These are phyloP conservation scores for Cryptosula pallasiana DNA, from an alignment of 2,888 invertebrate species.

Conservation along the genomic window DNA sequence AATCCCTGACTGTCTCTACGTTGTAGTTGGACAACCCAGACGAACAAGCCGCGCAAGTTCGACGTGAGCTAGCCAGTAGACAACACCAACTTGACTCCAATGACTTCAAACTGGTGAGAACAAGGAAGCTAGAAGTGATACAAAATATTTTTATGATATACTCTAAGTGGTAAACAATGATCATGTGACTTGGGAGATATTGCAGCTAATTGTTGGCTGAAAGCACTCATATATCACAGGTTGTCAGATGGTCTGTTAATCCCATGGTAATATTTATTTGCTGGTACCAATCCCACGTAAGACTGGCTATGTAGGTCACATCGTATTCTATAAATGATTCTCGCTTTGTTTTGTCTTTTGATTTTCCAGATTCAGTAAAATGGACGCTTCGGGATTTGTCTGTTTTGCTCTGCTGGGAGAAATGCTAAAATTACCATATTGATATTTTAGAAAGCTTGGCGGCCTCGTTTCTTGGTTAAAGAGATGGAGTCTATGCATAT, in stretches of 20 bases:
- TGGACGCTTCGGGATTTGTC: too few relatives aligned
- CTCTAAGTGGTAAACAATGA: not conserved
- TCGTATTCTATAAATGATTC: too few relatives aligned
- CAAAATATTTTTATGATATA: too few relatives aligned
- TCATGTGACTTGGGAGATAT: not conserved
- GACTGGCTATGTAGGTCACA: too few relatives aligned
- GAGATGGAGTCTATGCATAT: conserved; percentile 99
- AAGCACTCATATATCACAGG: not conserved
- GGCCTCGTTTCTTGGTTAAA: conserved; percentile 96
- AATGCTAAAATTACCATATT: too few relatives aligned
- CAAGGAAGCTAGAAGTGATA: too few relatives aligned
- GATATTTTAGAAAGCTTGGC: conserved; percentile 78
- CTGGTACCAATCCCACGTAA: too few relatives aligned
- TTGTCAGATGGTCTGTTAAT: too few relatives aligned
- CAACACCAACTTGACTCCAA: conserved; percentile 69
- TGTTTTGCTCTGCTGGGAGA: too few relatives aligned
- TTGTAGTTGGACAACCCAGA: conserved; percentile 93
- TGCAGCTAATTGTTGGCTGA: not conserved
- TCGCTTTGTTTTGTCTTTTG: too few relatives aligned
- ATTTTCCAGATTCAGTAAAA: too few relatives aligned
- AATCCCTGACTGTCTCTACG: not conserved
- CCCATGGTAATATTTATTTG: too few relatives aligned
- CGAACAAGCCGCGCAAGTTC: conserved; percentile 98
- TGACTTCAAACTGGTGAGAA: not conserved
- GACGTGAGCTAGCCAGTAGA: conserved; percentile 95